Conservation (phyloP, 2,797 vertebrate genomes). For the Argya squamiceps region DNA sequence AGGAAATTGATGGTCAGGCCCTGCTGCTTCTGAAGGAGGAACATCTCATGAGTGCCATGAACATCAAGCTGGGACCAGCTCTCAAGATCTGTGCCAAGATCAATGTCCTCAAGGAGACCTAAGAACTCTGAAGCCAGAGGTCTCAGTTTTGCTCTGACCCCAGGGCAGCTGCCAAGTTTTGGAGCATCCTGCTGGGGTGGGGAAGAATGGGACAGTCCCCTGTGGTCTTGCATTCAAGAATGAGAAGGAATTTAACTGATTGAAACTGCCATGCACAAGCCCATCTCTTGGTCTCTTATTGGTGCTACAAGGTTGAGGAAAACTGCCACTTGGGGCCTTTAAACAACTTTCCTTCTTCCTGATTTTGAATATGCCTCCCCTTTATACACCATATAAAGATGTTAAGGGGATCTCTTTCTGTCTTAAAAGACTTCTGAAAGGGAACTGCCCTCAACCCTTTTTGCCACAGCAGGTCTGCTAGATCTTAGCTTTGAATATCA, state of each 20-base stretch:
- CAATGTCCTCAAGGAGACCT: slow-evolving; percentile 92
- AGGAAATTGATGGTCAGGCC: slow-evolving; percentile 98
- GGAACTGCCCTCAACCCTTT: not conserved
- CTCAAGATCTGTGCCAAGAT: slow-evolving; percentile 99
- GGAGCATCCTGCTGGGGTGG: not conserved
- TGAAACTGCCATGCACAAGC: not conserved
- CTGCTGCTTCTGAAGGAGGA: slow-evolving; percentile 96
- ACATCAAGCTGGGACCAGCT: slow-evolving; percentile 95
- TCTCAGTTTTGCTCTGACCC: not conserved
- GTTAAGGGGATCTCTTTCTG: not conserved
- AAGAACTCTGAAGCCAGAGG: slow-evolving; percentile 35
- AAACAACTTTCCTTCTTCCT: slow-evolving; percentile 7
- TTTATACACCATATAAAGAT: not conserved
- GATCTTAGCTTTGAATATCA: not conserved
- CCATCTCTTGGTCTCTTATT: slow-evolving; percentile 39
- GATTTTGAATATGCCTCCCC: slow-evolving; percentile 15
- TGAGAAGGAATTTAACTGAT: slow-evolving; percentile 16
- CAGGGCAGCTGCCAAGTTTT: slow-evolving; percentile 38
- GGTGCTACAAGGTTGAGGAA: slow-evolving; percentile 68
- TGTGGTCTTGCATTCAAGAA: slow-evolving; percentile 24
- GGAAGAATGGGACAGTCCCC: slow-evolving; percentile 12
- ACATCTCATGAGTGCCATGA: slow-evolving; percentile 98
- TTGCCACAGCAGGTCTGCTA: not conserved
- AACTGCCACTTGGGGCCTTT: slow-evolving; percentile 29
- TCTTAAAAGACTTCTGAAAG: not conserved